Evolutionary conservation across 37 sponge, comb jelly and placozoan genomes (phyloP).

Genomic region (Spongilla lacustris): DNA sequence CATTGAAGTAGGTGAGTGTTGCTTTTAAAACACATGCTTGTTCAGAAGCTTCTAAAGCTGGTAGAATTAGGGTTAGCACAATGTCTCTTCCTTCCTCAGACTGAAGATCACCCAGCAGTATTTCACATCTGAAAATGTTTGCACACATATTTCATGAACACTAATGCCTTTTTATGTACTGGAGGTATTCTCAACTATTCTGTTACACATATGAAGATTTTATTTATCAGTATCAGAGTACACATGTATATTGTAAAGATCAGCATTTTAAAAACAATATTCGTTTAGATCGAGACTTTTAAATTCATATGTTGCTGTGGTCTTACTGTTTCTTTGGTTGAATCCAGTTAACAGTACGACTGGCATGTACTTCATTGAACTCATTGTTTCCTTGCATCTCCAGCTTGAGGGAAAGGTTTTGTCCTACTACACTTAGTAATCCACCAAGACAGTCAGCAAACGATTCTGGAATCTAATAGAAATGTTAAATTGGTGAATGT

Average conservation of each 20-base stretch:
- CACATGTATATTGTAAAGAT: too few species aligned
- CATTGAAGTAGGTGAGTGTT: conserved; percentile 84
- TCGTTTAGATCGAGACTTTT: too few species aligned
- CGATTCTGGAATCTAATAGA: conserved; percentile 84
- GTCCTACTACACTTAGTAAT: conserved; percentile 88
- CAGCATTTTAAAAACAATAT: too few species aligned
- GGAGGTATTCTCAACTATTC: too few species aligned
- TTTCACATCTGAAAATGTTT: conserved; percentile 61
- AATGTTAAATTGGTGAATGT: too few species aligned
- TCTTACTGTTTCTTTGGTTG: conserved; percentile 48
- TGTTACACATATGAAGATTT: too few species aligned
- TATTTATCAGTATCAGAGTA: too few species aligned
- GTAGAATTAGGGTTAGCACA: conserved; percentile 69
- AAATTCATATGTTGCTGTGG: neutral
- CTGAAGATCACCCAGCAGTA: conserved; percentile 85
- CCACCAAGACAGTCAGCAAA: conserved; percentile 98
- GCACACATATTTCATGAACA: too few species aligned
- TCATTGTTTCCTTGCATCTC: conserved; percentile 40
- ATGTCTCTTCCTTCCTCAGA: conserved; percentile 92
- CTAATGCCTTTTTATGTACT: too few species aligned
- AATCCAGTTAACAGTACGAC: conserved; percentile 57
- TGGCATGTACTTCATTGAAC: conserved; percentile 63
- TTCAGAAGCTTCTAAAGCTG: conserved; percentile 23
- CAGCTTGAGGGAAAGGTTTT: conserved; percentile 82
- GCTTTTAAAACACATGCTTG: conserved; percentile 17